phyloP scores from a whole-genome alignment of 2,113 vertebrate species.

The Desmodus rotundus region DNA sequence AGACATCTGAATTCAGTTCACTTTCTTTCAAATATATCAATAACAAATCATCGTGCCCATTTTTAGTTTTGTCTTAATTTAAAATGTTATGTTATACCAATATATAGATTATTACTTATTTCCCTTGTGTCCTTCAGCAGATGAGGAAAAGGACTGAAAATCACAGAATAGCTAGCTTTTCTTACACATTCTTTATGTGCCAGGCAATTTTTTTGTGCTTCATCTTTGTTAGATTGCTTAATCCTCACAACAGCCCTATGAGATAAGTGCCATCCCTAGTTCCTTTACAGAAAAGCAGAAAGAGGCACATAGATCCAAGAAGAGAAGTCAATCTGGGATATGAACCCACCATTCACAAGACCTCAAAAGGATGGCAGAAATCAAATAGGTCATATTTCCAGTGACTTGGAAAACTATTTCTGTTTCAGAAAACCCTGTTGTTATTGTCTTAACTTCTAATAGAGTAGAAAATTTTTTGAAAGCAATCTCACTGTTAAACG shows the following conservation, averaged over 20 bases:
- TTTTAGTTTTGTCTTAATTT: slow-evolving; percentile 24
- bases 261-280: background rate
- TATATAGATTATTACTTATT: background rate
- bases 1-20: background rate
- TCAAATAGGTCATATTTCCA: background rate
- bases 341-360: background rate
- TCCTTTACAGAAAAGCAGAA: background rate
- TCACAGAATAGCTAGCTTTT: background rate
- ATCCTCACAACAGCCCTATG: background rate
- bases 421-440: background rate
- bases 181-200: background rate
- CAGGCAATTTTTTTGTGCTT: background rate
- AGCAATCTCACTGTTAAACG: background rate
- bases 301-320: background rate
- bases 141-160: background rate
- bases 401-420: background rate
- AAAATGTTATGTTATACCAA: background rate
- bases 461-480: background rate
- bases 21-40: background rate
- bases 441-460: background rate
- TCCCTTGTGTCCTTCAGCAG: background rate
- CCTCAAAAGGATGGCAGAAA: background rate
- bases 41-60: background rate
- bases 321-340: background rate
- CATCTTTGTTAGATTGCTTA: background rate